These are phyloP conservation scores for Molanna angustata DNA, from an alignment of 2,888 invertebrate genomes.

Conservation along the genomic window DNA sequence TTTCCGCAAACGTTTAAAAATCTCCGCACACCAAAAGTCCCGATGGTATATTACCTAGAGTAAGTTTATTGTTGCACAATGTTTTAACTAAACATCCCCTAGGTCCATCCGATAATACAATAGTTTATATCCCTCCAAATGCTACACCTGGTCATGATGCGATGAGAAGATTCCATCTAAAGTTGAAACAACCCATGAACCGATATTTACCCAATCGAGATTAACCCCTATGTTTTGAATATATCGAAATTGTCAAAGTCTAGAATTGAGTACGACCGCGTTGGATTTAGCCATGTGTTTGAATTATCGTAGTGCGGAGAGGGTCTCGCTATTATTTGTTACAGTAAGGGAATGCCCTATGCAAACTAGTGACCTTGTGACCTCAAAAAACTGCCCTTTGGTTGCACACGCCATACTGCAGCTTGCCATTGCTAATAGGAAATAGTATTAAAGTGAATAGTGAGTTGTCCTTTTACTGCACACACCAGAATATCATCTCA, in stretches of 20 bases:
- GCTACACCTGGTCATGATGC: conserved; percentile 26
- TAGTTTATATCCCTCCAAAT: conserved; percentile 12
- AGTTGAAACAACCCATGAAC: no score
- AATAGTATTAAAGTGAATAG: no score
- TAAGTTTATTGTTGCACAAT: not conserved
- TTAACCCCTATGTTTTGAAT: no score
- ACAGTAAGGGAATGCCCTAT: conserved; percentile 22
- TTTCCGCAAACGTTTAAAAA: conserved; percentile 3
- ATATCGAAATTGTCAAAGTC: no score
- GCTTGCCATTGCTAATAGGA: no score
- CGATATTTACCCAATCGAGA: no score
- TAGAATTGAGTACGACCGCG: no score
- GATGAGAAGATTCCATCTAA: not conserved
- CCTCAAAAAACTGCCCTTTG: conserved; percentile 31
- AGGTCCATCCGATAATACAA: conserved; percentile 27
- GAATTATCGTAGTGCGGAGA: not conserved
- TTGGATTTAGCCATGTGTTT: no score
- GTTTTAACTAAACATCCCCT: conserved; percentile 25
- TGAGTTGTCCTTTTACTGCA: no score
- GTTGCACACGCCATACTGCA: conserved; percentile 11
- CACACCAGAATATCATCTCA: no score
- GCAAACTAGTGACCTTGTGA: conserved; percentile 31
- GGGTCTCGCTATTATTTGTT: conserved; percentile 18
- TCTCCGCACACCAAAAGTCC: no score
- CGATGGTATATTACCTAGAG: no score